Evolutionary conservation across 2,113 vertebrate genomes (phyloP).

Genomic region (Butorides virescens): DNA sequence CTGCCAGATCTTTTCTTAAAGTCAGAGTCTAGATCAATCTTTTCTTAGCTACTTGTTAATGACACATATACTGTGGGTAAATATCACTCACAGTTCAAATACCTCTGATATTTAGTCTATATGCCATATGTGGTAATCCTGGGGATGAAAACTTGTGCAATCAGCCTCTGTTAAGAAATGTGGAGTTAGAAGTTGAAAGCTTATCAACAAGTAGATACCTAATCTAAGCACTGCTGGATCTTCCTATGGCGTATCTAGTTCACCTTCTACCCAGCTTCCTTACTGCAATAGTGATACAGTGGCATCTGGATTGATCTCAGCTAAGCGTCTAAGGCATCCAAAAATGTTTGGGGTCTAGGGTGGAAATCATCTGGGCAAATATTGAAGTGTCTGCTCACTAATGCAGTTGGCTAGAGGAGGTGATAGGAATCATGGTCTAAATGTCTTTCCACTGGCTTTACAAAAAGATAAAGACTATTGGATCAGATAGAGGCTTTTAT

Average conservation of each 20-base stretch:
- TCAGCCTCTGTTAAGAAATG: background rate
- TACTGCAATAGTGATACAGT: background rate
- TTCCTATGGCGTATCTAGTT: background rate
- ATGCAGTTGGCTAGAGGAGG: background rate
- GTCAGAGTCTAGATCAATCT: conserved; percentile 43
- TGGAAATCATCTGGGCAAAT: background rate
- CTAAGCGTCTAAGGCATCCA: background rate
- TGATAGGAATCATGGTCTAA: background rate
- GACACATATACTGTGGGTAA: conserved; percentile 38
- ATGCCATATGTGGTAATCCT: background rate
- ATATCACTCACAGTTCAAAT: conserved; percentile 53
- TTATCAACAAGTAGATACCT: background rate
- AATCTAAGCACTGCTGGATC: background rate
- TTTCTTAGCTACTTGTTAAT: conserved; percentile 47
- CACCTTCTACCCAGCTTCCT: background rate
- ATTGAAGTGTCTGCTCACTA: background rate
- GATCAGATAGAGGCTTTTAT: background rate
- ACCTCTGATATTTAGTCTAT: conserved; percentile 64
- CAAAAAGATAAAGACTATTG: background rate
- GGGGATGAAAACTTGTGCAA: background rate
- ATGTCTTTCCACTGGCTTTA: background rate
- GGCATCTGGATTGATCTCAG: background rate
- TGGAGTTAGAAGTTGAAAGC: background rate
- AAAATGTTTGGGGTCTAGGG: background rate
- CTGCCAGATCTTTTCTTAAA: background rate